phyloP scores from a whole-genome alignment of 2,888 invertebrate genomes.

The Parapristionchus giblindavisi region DNA sequence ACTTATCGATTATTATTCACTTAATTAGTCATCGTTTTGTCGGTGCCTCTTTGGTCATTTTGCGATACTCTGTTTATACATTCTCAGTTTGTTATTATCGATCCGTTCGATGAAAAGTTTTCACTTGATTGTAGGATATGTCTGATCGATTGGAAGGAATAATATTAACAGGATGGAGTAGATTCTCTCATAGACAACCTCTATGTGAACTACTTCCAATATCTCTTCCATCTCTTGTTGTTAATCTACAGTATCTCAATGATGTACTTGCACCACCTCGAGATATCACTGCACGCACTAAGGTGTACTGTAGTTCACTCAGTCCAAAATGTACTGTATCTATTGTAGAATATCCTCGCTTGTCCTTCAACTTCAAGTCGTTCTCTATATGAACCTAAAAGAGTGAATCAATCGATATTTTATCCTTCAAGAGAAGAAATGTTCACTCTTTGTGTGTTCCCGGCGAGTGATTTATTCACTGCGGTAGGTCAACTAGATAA shows the following conservation, averaged over 20 bases:
- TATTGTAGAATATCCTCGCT: conserved; percentile 4
- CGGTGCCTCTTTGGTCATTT: not conserved
- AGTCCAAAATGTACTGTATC: too few species aligned
- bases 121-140: conserved; percentile 39
- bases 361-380: conserved; percentile 24
- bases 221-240: conserved; percentile 64
- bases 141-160: conserved; percentile 54
- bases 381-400: conserved; percentile 3
- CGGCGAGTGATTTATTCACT: conserved; percentile 20
- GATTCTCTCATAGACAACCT: conserved; percentile 72
- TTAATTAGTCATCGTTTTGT: not conserved
- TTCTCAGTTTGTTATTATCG: too few species aligned
- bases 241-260: conserved; percentile 56
- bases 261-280: not conserved
- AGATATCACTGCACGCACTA: not conserved
- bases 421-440: conserved; percentile 29
- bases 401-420: conserved; percentile 11
- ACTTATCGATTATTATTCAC: not conserved
- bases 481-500: too few species aligned
- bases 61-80: not conserved
- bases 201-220: conserved; percentile 73
- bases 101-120: too few species aligned
- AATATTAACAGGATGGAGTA: conserved; percentile 68
- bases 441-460: conserved; percentile 40
- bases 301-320: not conserved